Evolutionary conservation across 2,888 invertebrate genomes (phyloP).

Genomic region (Eulithis testata): DNA sequence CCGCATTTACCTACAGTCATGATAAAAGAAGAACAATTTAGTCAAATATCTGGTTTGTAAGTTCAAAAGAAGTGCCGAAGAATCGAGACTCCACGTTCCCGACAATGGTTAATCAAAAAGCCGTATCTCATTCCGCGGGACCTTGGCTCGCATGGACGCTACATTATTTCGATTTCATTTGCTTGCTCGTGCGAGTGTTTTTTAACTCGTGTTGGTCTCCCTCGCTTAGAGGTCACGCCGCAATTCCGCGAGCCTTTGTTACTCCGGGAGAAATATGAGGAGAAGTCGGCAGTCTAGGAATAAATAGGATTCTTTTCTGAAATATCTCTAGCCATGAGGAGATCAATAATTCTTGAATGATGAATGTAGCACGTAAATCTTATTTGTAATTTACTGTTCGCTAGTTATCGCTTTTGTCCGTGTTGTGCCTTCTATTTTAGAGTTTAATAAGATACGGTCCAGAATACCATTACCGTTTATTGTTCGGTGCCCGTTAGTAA

Average conservation of each 20-base stretch:
- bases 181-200: constrained; percentile 77
- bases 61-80: constrained; percentile 41
- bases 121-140: constrained; percentile 78
- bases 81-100: constrained; percentile 58
- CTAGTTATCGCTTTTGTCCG: constrained; percentile 68
- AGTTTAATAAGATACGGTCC: constrained; percentile 44
- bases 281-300: constrained; percentile 65
- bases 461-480: constrained; percentile 56
- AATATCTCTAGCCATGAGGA: constrained; percentile 74
- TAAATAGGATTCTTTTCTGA: constrained; percentile 78
- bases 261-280: constrained; percentile 78
- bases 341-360: constrained; percentile 78
- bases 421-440: constrained; percentile 45
- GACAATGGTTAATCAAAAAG: constrained; percentile 82
- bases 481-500: constrained; percentile 68
- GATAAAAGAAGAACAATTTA: constrained; percentile 46
- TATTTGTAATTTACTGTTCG: constrained; percentile 70
- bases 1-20: constrained; percentile 30
- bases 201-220: constrained; percentile 65
- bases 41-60: constrained; percentile 40
- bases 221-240: constrained; percentile 73
- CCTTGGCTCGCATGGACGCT: constrained; percentile 66
- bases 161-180: constrained; percentile 84
- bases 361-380: constrained; percentile 73
- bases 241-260: constrained; percentile 73